These are phyloP conservation scores for Pseudobourletiella spinata DNA, from an alignment of 1,140 invertebrate species.

Conservation along the genomic window DNA sequence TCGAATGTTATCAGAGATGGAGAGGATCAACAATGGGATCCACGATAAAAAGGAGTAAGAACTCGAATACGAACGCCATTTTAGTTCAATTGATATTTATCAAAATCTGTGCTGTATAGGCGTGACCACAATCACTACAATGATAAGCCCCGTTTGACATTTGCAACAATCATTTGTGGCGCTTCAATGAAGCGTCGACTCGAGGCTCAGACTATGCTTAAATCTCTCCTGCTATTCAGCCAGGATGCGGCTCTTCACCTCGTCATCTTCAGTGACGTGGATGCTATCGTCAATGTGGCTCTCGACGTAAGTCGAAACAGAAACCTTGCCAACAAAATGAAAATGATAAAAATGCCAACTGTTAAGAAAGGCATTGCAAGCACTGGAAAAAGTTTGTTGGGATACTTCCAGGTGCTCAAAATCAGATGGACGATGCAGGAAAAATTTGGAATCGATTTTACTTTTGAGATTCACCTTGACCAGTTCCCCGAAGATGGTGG, in stretches of 20 bases:
- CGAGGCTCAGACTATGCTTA: neutral
- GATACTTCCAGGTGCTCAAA: neutral
- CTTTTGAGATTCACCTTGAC: neutral
- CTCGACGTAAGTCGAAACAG: neutral
- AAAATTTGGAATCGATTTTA: neutral
- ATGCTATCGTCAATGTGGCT: neutral
- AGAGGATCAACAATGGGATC: too few species aligned
- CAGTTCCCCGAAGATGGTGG: neutral
- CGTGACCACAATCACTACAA: too few species aligned
- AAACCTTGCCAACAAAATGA: neutral
- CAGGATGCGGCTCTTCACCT: neutral
- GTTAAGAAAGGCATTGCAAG: neutral
- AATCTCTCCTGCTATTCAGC: neutral
- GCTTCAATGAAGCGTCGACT: neutral
- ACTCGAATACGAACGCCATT: too few species aligned
- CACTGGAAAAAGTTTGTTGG: neutral
- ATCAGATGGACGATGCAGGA: neutral
- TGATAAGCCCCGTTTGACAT: too few species aligned
- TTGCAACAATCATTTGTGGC: neutral
- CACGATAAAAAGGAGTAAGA: too few species aligned
- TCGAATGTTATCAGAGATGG: too few species aligned
- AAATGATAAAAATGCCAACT: neutral
- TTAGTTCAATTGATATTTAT: too few species aligned
- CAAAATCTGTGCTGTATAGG: too few species aligned
- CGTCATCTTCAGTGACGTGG: neutral